Conservation (phyloP, 2,888 invertebrate species). For the Alviniconcha strummeri region DNA sequence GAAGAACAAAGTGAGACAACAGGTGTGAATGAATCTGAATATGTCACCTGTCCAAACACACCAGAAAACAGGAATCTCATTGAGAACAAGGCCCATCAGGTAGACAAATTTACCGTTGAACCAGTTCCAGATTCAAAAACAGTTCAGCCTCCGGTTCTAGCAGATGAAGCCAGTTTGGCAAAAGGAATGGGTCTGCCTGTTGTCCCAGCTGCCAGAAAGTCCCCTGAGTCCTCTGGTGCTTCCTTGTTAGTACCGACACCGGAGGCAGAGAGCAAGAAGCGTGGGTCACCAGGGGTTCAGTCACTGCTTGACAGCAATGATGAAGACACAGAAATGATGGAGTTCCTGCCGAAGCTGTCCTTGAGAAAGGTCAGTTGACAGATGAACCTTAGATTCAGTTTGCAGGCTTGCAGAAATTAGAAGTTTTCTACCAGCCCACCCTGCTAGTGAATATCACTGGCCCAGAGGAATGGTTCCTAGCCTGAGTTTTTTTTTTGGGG, state of each 20-base stretch:
- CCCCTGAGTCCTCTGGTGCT: too few species aligned
- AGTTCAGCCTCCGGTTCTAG: too few species aligned
- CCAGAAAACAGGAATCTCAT: background rate
- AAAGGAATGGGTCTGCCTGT: background rate
- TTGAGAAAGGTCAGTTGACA: conserved; percentile 14
- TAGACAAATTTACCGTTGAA: background rate
- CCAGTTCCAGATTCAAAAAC: background rate
- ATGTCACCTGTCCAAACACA: conserved; percentile 21
- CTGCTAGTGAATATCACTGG: background rate
- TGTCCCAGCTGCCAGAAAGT: too few species aligned
- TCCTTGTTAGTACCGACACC: background rate
- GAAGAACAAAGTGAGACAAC: background rate
- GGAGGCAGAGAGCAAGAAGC: background rate
- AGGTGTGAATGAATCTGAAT: background rate
- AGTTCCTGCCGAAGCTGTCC: conserved; percentile 17
- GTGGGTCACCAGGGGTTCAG: too few species aligned
- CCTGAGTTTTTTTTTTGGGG: background rate
- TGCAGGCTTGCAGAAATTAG: background rate
- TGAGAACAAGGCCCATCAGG: background rate
- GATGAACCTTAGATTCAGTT: background rate
- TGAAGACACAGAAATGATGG: background rate
- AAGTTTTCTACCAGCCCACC: background rate
- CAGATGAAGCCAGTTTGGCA: too few species aligned
- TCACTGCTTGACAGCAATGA: background rate
- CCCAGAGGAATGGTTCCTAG: background rate